These are phyloP conservation scores for Coluber constrictor DNA, from an alignment of 2,797 vertebrate species.

Conservation along the genomic window DNA sequence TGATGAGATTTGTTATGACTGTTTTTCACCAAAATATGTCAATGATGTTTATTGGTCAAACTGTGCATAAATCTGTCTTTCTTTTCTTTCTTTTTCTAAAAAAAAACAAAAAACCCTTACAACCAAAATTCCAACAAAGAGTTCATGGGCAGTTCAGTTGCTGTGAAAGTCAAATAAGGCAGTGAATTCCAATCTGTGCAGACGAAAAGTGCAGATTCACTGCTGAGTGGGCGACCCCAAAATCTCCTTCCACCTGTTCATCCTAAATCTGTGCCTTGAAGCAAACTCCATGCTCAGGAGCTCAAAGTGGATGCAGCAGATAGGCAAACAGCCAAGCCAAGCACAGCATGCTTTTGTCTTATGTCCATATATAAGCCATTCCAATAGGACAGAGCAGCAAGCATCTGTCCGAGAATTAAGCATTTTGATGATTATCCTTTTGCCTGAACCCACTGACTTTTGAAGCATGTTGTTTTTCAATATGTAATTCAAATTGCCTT, in stretches of 20 bases:
- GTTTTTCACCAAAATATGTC: neutral
- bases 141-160: neutral
- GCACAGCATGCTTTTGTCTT: neutral
- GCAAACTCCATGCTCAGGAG: conserved; percentile 52
- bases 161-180: conserved; percentile 33
- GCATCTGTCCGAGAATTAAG: conserved; percentile 52
- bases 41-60: neutral
- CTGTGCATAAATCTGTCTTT: fast-evolving
- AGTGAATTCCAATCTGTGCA: conserved; percentile 41
- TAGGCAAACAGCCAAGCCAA: conserved; percentile 41
- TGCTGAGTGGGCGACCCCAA: conserved; percentile 28
- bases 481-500: neutral
- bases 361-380: conserved; percentile 4
- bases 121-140: conserved; percentile 1
- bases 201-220: conserved; percentile 48
- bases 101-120: neutral
- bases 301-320: conserved; percentile 51
- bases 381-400: conserved; percentile 23
- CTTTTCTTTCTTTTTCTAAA: neutral
- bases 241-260: conserved; percentile 32
- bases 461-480: conserved; percentile 17
- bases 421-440: neutral
- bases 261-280: conserved; percentile 47
- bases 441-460: conserved; percentile 40
- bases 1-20: neutral